Conservation (phyloP, 2,113 vertebrate species). For the Tauraco erythrolophus region DNA sequence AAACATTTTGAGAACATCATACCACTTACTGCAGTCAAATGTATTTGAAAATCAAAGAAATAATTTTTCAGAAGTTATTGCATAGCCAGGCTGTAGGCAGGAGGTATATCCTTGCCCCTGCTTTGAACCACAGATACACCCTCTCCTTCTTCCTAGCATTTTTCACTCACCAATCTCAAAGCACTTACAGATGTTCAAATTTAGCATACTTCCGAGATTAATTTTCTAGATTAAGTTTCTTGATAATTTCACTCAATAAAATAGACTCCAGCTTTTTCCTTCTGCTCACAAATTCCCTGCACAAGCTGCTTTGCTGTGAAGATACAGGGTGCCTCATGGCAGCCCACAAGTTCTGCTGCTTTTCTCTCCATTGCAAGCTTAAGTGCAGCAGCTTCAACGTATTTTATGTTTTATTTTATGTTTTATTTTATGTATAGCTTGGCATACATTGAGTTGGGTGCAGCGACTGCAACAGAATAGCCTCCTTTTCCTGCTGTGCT, state of each 20-base stretch:
- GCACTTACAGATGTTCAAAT: constrained; percentile 35
- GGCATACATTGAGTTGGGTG: neutral
- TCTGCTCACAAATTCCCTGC: neutral
- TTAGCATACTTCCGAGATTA: neutral
- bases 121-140: constrained; percentile 46
- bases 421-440: neutral
- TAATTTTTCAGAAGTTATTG: neutral
- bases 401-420: neutral
- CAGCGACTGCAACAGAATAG: neutral
- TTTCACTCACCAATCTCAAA: constrained; percentile 48
- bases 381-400: neutral
- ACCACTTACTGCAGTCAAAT: constrained; percentile 38
- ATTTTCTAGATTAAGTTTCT: constrained; percentile 4
- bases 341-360: neutral
- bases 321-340: neutral
- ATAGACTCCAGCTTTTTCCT: neutral
- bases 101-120: constrained; percentile 7
- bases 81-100: constrained; percentile 8
- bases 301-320: constrained; percentile 13
- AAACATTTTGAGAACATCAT: constrained; percentile 33
- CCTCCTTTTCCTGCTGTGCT: neutral
- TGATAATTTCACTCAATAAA: constrained; percentile 14
- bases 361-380: neutral
- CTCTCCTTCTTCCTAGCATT: constrained; percentile 10
- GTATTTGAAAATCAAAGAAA: constrained; percentile 40